phyloP scores from a whole-genome alignment of 2,113 vertebrate genomes.

The Pachypanchax playfairii region DNA sequence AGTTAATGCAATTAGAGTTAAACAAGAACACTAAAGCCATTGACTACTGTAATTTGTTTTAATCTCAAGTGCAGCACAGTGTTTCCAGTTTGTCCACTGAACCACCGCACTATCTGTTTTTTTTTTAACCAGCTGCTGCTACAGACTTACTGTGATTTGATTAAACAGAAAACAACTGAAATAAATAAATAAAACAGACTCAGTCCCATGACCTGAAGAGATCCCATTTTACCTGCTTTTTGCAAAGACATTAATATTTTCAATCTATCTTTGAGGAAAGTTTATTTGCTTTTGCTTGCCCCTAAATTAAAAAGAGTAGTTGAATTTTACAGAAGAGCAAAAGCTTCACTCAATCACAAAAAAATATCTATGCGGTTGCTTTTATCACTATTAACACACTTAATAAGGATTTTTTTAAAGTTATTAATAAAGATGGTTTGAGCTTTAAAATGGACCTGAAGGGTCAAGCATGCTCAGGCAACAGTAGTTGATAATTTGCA shows the following conservation, averaged over 20 bases:
- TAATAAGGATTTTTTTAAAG: neutral
- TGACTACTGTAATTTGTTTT: conserved; percentile 12
- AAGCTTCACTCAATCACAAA: neutral
- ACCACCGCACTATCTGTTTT: conserved; percentile 30
- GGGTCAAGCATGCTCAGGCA: too few relatives aligned
- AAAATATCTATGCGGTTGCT: neutral
- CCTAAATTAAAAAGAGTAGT: conserved; percentile 24
- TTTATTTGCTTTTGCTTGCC: conserved; percentile 23
- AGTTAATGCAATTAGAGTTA: conserved; percentile 1
- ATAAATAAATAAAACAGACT: conserved; percentile 48
- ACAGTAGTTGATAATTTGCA: too few relatives aligned
- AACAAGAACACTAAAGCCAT: conserved; percentile 26
- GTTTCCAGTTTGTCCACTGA: conserved; percentile 42
- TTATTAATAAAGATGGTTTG: too few relatives aligned
- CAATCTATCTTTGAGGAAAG: conserved; percentile 30
- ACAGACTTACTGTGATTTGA: conserved; percentile 66
- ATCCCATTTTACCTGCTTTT: conserved; percentile 26
- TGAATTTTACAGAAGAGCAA: conserved; percentile 17
- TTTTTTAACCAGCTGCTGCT: conserved; percentile 11
- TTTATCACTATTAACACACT: neutral
- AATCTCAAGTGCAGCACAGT: conserved; percentile 32
- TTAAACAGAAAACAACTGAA: conserved; percentile 6
- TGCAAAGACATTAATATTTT: conserved; percentile 23
- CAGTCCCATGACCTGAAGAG: conserved; percentile 40
- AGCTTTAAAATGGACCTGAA: neutral